Base-by-base conservation (phyloP, 2,888 invertebrate genomes). In the Meghimatium bilineatum region DNA sequence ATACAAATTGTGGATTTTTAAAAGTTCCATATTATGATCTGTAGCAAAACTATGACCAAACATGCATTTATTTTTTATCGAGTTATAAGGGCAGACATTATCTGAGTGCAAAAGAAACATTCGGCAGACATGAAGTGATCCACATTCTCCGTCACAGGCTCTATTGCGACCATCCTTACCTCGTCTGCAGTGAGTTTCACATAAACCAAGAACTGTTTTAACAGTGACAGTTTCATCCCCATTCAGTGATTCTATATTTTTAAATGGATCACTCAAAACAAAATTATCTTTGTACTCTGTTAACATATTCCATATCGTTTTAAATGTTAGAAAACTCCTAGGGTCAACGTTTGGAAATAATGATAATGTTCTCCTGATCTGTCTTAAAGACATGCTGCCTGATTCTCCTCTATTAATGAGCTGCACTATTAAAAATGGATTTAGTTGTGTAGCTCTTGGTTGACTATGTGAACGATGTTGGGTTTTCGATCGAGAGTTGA, bases 11-110 rank as follows among this genome's bases (percentile, higher is more conserved):
- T 89, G 80, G 34, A 86, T 82, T 44, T 82, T 52, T 32, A 88
- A 79, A 20, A 88, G 69, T 23, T 49, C 10, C 38, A 79, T 86
- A 60, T 89, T 89, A 63, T 89, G 89, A 5, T 84, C 34, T 17
- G 88, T 86, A 32, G 86, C 88, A 20, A 89, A n/a, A n/a, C n/a
- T n/a, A n/a, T n/a, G n/a, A n/a, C n/a, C n/a, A n/a, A n/a, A n/a
- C n/a, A n/a, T n/a, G 83, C 89, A 89, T 12, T 56, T 75, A 14
- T 84, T 85, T 14, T 85, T 87, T 20, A 78, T 69, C 0, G 0
- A 20, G 14, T 34, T 66, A 52, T 69, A 80, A 0, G 69, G 80
- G 56, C 80, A 80, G 3, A 0, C 69, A 1, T 69, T 34, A 17
- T 36, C 23, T 32, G 66, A 63, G 23, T 23, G n/a, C 29, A 80